phyloP scores from a whole-genome alignment of 2,888 invertebrate genomes.

The Lampropteryx suffumata region DNA sequence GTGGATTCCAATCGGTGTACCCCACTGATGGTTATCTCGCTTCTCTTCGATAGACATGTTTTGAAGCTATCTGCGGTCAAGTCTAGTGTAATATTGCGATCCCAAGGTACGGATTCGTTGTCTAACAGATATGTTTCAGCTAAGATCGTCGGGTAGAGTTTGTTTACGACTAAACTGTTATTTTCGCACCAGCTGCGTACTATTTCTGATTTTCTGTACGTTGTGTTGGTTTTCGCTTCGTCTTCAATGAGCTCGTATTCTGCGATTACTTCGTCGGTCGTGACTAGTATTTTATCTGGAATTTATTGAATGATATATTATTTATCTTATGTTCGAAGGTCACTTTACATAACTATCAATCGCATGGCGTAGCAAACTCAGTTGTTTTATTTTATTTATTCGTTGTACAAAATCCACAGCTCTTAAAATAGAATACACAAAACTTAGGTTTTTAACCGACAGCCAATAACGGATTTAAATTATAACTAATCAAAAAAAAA shows the following conservation, averaged over 20 bases:
- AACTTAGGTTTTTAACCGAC: too few relatives aligned
- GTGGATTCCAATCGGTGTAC: constrained; percentile 51
- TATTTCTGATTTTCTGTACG: constrained; percentile 64
- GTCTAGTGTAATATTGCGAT: constrained; percentile 53
- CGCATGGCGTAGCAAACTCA: too few relatives aligned
- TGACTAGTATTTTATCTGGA: constrained; percentile 85
- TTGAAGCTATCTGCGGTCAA: constrained; percentile 56
- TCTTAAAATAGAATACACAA: too few relatives aligned
- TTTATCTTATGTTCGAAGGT: too few relatives aligned
- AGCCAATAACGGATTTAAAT: too few relatives aligned
- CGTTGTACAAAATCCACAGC: too few relatives aligned
- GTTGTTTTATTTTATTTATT: too few relatives aligned
- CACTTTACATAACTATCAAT: too few relatives aligned
- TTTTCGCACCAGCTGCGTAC: constrained; percentile 75
- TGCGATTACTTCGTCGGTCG: constrained; percentile 83
- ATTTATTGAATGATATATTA: neutral
- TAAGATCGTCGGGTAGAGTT: constrained; percentile 72
- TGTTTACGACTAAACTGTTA: constrained; percentile 66
- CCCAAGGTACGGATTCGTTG: constrained; percentile 57
- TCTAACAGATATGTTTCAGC: constrained; percentile 65
- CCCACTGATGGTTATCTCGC: constrained; percentile 58
- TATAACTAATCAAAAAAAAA: too few relatives aligned
- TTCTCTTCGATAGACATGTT: constrained; percentile 58
- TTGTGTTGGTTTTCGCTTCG: constrained; percentile 45
- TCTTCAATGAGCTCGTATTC: constrained; percentile 79